These are phyloP conservation scores for Perdita meconis DNA, from an alignment of 2,888 invertebrate species.

Conservation along the genomic window DNA sequence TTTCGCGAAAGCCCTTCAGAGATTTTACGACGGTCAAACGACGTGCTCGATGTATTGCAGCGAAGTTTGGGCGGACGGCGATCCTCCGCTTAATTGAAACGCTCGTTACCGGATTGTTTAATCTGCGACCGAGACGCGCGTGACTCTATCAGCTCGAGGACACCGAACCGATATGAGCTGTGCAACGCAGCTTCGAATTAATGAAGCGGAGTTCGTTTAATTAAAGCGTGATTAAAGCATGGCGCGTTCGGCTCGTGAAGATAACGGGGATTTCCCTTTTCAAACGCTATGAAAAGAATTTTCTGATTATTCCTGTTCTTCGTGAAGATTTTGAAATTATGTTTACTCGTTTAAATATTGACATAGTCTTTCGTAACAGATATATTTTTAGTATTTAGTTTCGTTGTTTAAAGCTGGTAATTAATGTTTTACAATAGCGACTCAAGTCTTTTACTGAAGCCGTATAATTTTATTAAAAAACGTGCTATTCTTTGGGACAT, in stretches of 20 bases:
- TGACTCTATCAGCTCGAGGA: slow-evolving; percentile 32
- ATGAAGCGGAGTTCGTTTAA: slow-evolving; percentile 17
- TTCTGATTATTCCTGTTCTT: no score
- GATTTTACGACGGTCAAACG: neutral
- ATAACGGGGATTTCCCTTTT: neutral
- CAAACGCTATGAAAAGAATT: neutral
- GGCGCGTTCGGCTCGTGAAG: neutral
- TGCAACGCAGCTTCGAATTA: slow-evolving; percentile 5
- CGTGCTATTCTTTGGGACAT: no score
- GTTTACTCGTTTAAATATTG: no score
- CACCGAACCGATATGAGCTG: slow-evolving; percentile 7
- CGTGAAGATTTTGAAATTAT: no score
- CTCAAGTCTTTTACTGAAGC: no score
- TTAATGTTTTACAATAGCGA: no score
- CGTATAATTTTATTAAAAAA: no score
- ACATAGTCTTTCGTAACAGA: no score
- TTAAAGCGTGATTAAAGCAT: slow-evolving; percentile 8
- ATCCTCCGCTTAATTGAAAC: slow-evolving; percentile 38
- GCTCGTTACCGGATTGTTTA: slow-evolving; percentile 15
- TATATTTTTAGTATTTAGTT: no score
- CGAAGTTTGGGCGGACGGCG: neutral
- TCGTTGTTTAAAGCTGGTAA: no score
- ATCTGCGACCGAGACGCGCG: slow-evolving; percentile 17
- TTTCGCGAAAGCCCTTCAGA: neutral
- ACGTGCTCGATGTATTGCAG: neutral